A percentile compares a stretch with the other conserved stretches of the same genome.
Evolutionary conservation across 2,797 vertebrate species (phyloP).

Genomic region (Fratercula arctica): DNA sequence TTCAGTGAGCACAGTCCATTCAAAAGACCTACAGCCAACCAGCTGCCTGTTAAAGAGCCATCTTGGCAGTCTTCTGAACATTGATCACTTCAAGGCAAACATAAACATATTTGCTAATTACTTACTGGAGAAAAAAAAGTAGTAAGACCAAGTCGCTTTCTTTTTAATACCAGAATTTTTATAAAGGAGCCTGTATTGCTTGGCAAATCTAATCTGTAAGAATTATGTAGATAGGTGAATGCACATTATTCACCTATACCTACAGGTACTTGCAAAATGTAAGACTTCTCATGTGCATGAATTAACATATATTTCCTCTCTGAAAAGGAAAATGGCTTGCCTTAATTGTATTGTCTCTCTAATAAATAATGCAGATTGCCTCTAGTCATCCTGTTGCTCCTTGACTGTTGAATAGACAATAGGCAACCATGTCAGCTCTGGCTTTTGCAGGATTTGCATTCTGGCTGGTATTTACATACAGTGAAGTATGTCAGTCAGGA

Average conservation of each 20-base stretch:
- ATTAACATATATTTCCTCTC: not conserved
- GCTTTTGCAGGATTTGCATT: not conserved
- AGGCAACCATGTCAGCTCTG: not conserved
- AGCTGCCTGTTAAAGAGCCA: not conserved
- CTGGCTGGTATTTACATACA: not conserved
- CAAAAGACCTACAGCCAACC: constrained; percentile 8
- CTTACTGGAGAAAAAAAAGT: not conserved
- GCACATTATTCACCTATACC: not conserved
- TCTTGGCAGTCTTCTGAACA: not conserved
- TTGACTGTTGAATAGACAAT: not conserved
- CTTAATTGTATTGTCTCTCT: not conserved
- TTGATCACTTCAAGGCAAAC: constrained; percentile 8
- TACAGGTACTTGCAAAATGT: not conserved
- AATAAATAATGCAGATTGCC: constrained; percentile 2
- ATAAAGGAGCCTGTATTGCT: not conserved
- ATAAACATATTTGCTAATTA: constrained; percentile 24
- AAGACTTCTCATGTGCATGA: not conserved
- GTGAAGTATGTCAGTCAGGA: not conserved
- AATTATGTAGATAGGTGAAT: not conserved
- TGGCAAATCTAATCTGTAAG: not conserved
- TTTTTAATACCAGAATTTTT: not conserved
- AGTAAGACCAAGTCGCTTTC: not conserved
- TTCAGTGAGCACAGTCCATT: constrained; percentile 41
- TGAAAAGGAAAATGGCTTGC: not conserved
- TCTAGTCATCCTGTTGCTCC: not conserved